Evolutionary conservation across 2,888 invertebrate genomes (phyloP).

Genomic region (Morpho achilles): DNA sequence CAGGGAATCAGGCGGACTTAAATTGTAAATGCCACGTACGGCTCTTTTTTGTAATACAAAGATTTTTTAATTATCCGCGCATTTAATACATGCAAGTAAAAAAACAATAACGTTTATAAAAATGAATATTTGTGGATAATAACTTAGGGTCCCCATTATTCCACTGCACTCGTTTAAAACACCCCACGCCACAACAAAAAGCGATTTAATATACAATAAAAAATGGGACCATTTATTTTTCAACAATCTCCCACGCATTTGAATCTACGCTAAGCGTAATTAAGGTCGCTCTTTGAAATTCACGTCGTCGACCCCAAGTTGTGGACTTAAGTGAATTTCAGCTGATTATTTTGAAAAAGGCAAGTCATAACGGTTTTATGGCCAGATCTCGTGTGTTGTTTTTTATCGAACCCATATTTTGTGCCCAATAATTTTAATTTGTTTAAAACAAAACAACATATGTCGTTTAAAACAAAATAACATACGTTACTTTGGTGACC

Average conservation of each 20-base stretch:
- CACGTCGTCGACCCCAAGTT: slow-evolving; percentile 13
- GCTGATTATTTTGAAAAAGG: slow-evolving; percentile 51
- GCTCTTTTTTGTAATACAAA: too few relatives aligned
- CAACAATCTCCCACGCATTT: slow-evolving; percentile 20
- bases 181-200: slow-evolving; percentile 15
- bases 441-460: too few relatives aligned
- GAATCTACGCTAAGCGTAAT: slow-evolving; percentile 30
- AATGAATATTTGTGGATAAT: neutral
- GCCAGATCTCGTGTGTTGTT: too few relatives aligned
- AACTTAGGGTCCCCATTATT: slow-evolving; percentile 1
- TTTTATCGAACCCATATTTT: too few relatives aligned
- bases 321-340: slow-evolving; percentile 39
- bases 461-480: too few relatives aligned
- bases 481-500: too few relatives aligned
- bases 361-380: slow-evolving; percentile 23
- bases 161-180: slow-evolving; percentile 3
- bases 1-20: too few relatives aligned
- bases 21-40: too few relatives aligned
- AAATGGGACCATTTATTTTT: slow-evolving; percentile 19
- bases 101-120: slow-evolving; percentile 3
- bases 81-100: neutral
- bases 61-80: too few relatives aligned
- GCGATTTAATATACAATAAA: slow-evolving; percentile 24
- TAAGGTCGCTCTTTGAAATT: slow-evolving; percentile 32
- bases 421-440: too few relatives aligned